These are phyloP conservation scores for Antennarius striatus DNA, from an alignment of 2,113 vertebrate genomes.

Conservation along the genomic window DNA sequence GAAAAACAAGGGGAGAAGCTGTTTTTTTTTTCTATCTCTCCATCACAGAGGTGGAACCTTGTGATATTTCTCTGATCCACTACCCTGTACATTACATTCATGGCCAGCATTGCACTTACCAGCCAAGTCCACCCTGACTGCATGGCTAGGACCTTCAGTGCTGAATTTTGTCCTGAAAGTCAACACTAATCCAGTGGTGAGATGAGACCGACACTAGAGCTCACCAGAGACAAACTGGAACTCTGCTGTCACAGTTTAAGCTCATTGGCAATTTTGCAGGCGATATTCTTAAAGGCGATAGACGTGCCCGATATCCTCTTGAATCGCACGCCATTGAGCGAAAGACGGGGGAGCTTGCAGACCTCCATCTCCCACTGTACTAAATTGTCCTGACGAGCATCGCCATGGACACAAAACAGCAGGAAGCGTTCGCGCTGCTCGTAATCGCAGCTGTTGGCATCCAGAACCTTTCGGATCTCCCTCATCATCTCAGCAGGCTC, in stretches of 20 bases:
- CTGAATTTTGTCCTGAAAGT: constrained; percentile 57
- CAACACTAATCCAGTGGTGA: constrained; percentile 72
- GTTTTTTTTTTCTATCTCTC: constrained; percentile 57
- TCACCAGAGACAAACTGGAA: constrained; percentile 44
- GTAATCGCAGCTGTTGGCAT: constrained; percentile 97
- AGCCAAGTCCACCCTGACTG: constrained; percentile 83
- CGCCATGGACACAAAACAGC: constrained; percentile 97
- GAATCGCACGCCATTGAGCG: constrained; percentile 95
- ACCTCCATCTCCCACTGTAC: constrained; percentile 99
- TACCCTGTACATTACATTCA: constrained; percentile 91
- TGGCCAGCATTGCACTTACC: constrained; percentile 78
- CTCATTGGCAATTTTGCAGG: constrained; percentile 98
- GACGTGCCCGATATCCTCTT: constrained; percentile 98
- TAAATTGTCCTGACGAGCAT: constrained; percentile 93
- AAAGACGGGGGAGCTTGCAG: constrained; percentile 94
- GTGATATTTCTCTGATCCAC: constrained; percentile 70
- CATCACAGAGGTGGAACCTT: constrained; percentile 57
- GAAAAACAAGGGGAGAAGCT: constrained; percentile 17
- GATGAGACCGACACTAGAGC: constrained; percentile 55
- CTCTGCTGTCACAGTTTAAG: constrained; percentile 90
- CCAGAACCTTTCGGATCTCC: constrained; percentile 96
- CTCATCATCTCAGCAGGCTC: constrained; percentile 98
- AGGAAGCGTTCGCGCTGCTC: constrained; percentile 97
- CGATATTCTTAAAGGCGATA: constrained; percentile 98
- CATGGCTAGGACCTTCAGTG: constrained; percentile 64